A percentile compares a stretch with the other conserved stretches of the same genome.
These are phyloP conservation scores for Cantharis rufa DNA, from an alignment of 2,888 invertebrate species.

Conservation along the genomic window DNA sequence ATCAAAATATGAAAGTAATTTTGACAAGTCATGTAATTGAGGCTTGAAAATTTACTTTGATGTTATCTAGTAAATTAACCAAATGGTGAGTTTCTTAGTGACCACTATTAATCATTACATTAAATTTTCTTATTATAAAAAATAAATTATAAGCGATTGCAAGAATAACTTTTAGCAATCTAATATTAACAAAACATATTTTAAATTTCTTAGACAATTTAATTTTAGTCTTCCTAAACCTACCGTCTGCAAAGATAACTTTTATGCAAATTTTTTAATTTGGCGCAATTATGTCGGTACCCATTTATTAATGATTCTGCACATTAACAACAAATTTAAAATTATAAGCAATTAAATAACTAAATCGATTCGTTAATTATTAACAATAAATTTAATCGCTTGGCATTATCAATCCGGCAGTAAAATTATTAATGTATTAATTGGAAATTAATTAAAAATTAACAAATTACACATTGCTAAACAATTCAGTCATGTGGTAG, in stretches of 20 bases:
- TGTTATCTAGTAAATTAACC: slow-evolving; percentile 4
- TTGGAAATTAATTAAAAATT: not conserved
- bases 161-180: not conserved
- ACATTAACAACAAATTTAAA: not conserved
- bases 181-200: not conserved
- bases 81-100: not conserved
- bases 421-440: not conserved
- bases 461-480: not conserved
- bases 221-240: not conserved
- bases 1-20: slow-evolving; percentile 3
- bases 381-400: not conserved
- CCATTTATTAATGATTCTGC: not conserved
- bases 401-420: not conserved
- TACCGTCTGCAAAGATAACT: not conserved
- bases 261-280: not conserved
- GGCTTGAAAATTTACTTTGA: not conserved
- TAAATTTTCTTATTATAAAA: not conserved
- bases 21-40: slow-evolving; percentile 10
- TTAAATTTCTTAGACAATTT: not conserved
- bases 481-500: not conserved
- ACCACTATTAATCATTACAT: not conserved
- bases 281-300: not conserved
- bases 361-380: not conserved
- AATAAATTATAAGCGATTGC: not conserved
- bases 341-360: not conserved